These are phyloP conservation scores for Pelmatolapia mariae DNA, from an alignment of 2,113 vertebrate genomes.

Conservation along the genomic window DNA sequence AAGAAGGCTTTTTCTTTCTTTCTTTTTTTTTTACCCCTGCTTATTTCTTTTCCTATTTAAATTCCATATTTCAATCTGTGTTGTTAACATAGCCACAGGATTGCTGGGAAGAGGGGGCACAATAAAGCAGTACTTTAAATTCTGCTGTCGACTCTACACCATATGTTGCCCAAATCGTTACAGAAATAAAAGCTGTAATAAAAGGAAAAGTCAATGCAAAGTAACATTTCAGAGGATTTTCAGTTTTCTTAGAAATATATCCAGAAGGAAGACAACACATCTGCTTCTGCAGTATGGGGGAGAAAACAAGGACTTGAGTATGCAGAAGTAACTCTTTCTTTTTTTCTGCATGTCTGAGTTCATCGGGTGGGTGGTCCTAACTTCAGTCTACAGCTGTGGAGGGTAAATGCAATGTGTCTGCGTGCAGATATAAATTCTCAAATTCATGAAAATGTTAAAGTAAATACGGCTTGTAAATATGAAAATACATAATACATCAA, in stretches of 20 bases:
- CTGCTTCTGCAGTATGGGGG: accelerated
- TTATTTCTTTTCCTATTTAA: not conserved
- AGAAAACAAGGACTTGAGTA: not conserved
- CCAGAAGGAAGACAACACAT: not conserved
- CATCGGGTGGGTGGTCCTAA: not conserved
- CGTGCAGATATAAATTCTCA: not conserved
- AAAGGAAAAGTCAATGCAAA: not conserved
- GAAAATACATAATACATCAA: not conserved
- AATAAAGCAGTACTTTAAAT: not conserved
- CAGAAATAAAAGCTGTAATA: not conserved
- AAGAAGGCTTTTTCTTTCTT: not conserved
- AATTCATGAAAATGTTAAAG: not conserved
- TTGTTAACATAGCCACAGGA: not conserved
- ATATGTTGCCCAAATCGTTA: not conserved
- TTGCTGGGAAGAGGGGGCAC: not conserved
- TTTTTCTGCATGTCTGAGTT: not conserved
- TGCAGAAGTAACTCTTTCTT: not conserved
- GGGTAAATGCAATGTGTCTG: not conserved
- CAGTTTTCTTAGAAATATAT: not conserved
- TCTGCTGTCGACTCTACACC: not conserved
- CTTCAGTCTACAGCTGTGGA: not conserved
- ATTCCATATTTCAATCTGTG: not conserved
- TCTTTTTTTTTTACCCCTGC: not conserved
- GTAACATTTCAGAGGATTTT: not conserved
- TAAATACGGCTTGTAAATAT: not conserved